Evolutionary conservation across 2,888 invertebrate species (phyloP), one percentile per base, ranked within the genome.

Genomic region (Cryptops parisi): DNA sequence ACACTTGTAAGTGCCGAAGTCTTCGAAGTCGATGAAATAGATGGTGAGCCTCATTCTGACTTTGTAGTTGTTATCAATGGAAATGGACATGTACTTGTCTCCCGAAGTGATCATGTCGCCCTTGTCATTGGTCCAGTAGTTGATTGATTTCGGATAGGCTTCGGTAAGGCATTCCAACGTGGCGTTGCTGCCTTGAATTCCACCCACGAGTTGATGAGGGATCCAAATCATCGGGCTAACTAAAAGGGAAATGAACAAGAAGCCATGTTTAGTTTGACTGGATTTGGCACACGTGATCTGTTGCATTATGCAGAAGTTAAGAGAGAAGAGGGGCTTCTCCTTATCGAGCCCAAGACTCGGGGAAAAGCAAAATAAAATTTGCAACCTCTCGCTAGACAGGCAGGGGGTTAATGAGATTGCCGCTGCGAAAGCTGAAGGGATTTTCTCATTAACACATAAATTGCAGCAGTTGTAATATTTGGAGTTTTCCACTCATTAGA

Each of bases 11-110:
- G 53, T 59, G 17, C 62, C 64, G 44, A 59, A 64, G 51, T 67
- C 67, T 1, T 56, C 54, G 3, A 54, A 57, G 54, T 82, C 81
- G 56, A 89, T 77, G 62, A 80, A 79, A 25, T 50, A 47, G 17
- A 67, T 60, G 9, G 57, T 59, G 15, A 67, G 61, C 27, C 54
- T 52, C 63, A 62, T 62, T 43, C 59, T 58, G 4, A 61, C 58
- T 54, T 60, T 59, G 54, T 63, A 63, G 22, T 53, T 52, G 44
- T 43, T 47, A 26, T 55, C 54, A 22, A 45, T 40, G 40, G 44
- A 23, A 17, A 55, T 44, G 17, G 59, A 57, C 21, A 57, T 54
- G 47, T 58, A 61, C 51, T 59, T 62, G 38, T 58, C 59, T 17
- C 58, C 56, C 17, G 56, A 54, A 19, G 56, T 52, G 22, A 56